A percentile compares a stretch with the other conserved stretches of the same genome.
Evolutionary conservation across 2,113 vertebrate species (phyloP).

Genomic region (Probosciger aterrimus): DNA sequence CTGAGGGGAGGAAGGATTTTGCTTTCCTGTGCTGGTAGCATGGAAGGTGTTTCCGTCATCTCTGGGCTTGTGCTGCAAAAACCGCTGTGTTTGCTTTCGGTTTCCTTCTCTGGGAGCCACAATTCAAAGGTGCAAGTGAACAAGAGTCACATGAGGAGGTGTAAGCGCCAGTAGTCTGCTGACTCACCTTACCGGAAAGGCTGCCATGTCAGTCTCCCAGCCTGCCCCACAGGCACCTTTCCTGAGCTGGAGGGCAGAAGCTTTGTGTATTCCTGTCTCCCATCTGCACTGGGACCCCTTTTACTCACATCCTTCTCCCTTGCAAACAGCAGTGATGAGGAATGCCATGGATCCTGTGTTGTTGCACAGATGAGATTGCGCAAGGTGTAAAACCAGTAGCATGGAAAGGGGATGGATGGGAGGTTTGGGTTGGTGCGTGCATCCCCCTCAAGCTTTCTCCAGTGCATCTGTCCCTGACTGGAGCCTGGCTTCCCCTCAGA

Average conservation of each 20-base stretch:
- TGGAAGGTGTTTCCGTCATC: fast-evolving
- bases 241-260: neutral
- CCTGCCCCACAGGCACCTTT: neutral
- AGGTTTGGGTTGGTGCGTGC: neutral
- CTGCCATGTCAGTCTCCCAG: fast-evolving
- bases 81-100: fast-evolving
- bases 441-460: fast-evolving
- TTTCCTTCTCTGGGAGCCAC: neutral
- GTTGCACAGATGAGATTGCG: neutral
- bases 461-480: fast-evolving
- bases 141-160: neutral
- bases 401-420: neutral
- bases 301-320: neutral
- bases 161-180: neutral
- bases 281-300: fast-evolving
- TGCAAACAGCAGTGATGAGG: neutral
- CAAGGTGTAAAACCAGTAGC: neutral
- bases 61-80: neutral
- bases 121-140: fast-evolving
- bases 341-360: fast-evolving
- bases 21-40: fast-evolving
- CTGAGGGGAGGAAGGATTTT: fast-evolving
- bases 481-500: neutral
- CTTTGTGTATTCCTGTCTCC: neutral
- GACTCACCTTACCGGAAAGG: neutral